Evolutionary conservation across 2,113 vertebrate species (phyloP).

Genomic region (Candoia aspera): DNA sequence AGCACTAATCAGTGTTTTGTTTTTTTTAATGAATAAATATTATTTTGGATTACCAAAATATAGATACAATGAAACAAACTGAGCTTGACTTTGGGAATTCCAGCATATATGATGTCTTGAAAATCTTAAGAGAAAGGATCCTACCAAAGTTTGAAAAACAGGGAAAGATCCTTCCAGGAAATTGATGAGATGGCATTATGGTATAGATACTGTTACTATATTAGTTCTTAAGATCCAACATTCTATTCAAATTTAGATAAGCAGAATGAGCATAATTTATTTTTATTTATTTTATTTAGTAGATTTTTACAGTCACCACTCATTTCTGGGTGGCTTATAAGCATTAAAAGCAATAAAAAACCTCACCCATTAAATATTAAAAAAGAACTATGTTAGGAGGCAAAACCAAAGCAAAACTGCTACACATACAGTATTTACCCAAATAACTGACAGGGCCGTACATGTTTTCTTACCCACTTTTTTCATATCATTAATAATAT

Average conservation of each 20-base stretch:
- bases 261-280: background rate
- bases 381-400: background rate
- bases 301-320: background rate
- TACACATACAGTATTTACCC: background rate
- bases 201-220: background rate
- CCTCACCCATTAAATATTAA: background rate
- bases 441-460: background rate
- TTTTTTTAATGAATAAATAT: background rate
- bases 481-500: background rate
- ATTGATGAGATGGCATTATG: background rate
- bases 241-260: background rate
- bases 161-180: background rate
- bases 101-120: background rate
- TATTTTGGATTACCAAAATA: background rate
- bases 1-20: too few species aligned
- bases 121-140: background rate
- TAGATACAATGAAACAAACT: background rate
- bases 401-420: background rate
- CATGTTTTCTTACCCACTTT: background rate
- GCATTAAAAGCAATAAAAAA: background rate
- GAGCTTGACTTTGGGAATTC: background rate
- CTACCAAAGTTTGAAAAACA: background rate
- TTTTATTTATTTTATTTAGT: background rate
- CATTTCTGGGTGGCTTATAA: background rate
- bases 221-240: background rate